These are phyloP conservation scores for Macrosteles quadrilineatus DNA, from an alignment of 1,140 invertebrate genomes.

Conservation along the genomic window DNA sequence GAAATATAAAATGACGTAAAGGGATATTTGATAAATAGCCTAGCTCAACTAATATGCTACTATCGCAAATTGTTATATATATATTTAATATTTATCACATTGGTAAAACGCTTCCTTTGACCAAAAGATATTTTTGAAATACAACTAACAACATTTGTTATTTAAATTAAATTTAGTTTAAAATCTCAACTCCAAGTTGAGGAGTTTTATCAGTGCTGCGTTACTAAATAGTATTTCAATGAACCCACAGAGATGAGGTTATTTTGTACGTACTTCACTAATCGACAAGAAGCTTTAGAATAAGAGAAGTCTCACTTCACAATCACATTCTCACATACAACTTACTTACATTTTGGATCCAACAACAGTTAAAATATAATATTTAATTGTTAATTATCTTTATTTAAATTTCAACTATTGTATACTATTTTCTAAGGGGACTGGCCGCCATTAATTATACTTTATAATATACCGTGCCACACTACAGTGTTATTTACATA, in stretches of 20 bases:
- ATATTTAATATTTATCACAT: too few species aligned
- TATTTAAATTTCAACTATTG: slow-evolving; percentile 40
- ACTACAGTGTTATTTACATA: slow-evolving; percentile 36
- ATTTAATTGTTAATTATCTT: slow-evolving; percentile 39
- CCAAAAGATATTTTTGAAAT: too few species aligned
- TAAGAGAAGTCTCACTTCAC: background rate
- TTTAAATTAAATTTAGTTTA: too few species aligned
- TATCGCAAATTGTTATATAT: too few species aligned
- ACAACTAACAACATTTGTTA: too few species aligned
- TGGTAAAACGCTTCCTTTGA: too few species aligned
- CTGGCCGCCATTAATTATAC: slow-evolving; percentile 39
- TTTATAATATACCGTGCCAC: slow-evolving; percentile 31
- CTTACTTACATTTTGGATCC: slow-evolving; percentile 38
- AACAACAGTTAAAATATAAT: slow-evolving; percentile 42
- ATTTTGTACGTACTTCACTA: slow-evolving; percentile 11
- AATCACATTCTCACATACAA: background rate
- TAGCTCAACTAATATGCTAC: too few species aligned
- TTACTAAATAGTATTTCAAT: too few species aligned
- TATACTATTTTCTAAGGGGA: slow-evolving; percentile 39
- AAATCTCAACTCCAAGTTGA: too few species aligned
- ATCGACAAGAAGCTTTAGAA: background rate
- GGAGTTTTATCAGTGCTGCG: too few species aligned
- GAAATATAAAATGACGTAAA: too few species aligned
- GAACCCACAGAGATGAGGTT: background rate
- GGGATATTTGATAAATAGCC: too few species aligned